Evolutionary conservation across 2,797 vertebrate species (phyloP).

Genomic region (Xenentodon cancila): DNA sequence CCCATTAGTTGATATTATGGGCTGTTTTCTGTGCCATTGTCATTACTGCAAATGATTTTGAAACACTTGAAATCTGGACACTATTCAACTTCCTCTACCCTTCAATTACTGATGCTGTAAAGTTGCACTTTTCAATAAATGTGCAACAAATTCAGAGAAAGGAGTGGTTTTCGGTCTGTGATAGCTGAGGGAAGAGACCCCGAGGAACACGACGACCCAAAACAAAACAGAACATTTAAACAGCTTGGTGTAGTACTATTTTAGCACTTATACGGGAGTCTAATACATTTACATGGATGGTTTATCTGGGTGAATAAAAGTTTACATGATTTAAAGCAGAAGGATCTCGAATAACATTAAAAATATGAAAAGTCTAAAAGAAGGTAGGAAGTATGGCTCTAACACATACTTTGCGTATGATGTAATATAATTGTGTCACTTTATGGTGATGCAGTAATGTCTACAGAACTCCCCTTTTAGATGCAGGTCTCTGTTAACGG

Average conservation of each 20-base stretch:
- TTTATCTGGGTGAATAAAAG: not conserved
- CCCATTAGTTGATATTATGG: slow-evolving; percentile 18
- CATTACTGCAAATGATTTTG: slow-evolving; percentile 25
- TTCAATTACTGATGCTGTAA: slow-evolving; percentile 53
- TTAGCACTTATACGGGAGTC: not conserved
- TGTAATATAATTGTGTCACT: slow-evolving; percentile 16
- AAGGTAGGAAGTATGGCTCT: not conserved
- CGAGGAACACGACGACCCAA: slow-evolving; percentile 44
- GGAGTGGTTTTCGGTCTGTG: slow-evolving; percentile 39
- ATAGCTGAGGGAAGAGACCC: slow-evolving; percentile 51
- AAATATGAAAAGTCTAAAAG: no score
- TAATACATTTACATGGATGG: not conserved
- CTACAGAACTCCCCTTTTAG: not conserved
- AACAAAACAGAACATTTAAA: slow-evolving; percentile 30
- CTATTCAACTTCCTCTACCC: slow-evolving; percentile 32
- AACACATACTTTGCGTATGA: not conserved
- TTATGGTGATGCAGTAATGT: slow-evolving; percentile 1
- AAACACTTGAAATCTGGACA: slow-evolving; percentile 45
- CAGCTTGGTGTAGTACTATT: no score
- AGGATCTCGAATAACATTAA: slow-evolving; percentile 7
- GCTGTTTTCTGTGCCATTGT: slow-evolving; percentile 19
- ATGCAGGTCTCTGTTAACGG: not conserved
- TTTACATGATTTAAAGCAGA: not conserved
- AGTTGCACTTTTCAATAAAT: slow-evolving; percentile 33
- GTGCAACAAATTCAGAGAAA: slow-evolving; percentile 9